Evolutionary conservation across 2,113 vertebrate genomes (phyloP).

Genomic region (Pedionomus torquatus): DNA sequence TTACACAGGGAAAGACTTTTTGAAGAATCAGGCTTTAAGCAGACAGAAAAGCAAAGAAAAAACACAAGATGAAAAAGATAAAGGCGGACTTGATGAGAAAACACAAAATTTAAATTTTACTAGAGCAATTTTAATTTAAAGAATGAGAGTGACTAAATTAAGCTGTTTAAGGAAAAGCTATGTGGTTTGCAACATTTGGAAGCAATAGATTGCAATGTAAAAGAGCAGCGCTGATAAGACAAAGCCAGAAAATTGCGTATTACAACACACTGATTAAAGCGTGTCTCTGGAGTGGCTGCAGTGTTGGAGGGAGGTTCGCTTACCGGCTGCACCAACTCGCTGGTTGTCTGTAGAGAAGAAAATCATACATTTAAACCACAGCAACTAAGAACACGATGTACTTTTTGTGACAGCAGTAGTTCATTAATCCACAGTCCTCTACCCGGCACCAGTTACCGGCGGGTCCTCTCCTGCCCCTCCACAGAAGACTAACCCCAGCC

Average conservation of each 20-base stretch:
- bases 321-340: slow-evolving; percentile 88
- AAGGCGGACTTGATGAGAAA: slow-evolving; percentile 76
- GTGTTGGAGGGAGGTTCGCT: slow-evolving; percentile 69
- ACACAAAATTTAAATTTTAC: slow-evolving; percentile 62
- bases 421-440: background rate
- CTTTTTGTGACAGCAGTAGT: background rate
- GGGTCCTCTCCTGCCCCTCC: background rate
- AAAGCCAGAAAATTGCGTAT: background rate
- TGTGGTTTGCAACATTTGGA: slow-evolving; percentile 1
- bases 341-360: slow-evolving; percentile 78
- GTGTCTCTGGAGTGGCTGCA: background rate
- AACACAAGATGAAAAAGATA: slow-evolving; percentile 80
- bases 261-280: background rate
- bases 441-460: background rate
- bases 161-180: slow-evolving; percentile 36
- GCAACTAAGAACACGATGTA: background rate
- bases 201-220: slow-evolving; percentile 8
- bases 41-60: slow-evolving; percentile 79
- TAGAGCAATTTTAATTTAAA: slow-evolving; percentile 44
- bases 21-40: slow-evolving; percentile 83
- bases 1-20: slow-evolving; percentile 85
- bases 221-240: slow-evolving; percentile 14
- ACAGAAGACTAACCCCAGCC: background rate
- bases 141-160: slow-evolving; percentile 50
- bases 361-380: slow-evolving; percentile 13